A percentile compares a stretch with the other conserved stretches of the same genome.
phyloP scores from a whole-genome alignment of 2,888 invertebrate species.

The Hyles lineata region DNA sequence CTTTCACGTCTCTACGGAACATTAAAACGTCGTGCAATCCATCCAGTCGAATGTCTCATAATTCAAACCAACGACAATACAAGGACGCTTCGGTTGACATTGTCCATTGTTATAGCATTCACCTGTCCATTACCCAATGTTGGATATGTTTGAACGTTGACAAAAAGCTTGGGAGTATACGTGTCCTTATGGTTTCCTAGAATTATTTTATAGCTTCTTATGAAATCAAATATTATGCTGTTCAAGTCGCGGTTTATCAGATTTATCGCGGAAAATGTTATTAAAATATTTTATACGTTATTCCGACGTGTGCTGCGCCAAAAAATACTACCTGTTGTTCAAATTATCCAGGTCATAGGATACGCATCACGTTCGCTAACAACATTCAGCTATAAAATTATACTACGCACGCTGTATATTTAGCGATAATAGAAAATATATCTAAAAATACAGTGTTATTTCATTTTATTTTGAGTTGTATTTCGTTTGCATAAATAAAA shows the following conservation, averaged over 20 bases:
- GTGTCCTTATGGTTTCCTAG: constrained; percentile 5
- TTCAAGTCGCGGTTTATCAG: background rate
- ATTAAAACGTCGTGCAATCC: constrained; percentile 9
- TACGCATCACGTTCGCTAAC: background rate
- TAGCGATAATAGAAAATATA: background rate
- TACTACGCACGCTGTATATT: background rate
- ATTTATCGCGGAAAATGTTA: background rate
- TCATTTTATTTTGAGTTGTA: background rate
- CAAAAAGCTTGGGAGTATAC: constrained; percentile 61
- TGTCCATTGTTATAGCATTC: constrained; percentile 67
- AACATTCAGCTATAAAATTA: too few relatives aligned
- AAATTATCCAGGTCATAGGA: background rate
- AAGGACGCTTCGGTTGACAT: constrained; percentile 67
- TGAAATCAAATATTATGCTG: background rate
- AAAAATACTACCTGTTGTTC: background rate
- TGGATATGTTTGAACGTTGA: constrained; percentile 45
- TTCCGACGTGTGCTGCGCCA: background rate
- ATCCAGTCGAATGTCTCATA: constrained; percentile 20
- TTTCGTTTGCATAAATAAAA: too few relatives aligned
- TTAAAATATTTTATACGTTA: constrained; percentile 1
- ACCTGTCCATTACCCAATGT: constrained; percentile 60
- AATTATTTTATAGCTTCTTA: background rate
- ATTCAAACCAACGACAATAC: constrained; percentile 34
- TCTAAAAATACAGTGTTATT: background rate
- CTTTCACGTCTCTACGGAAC: background rate